Percentiles rank a stretch among this genome's conserved stretches.
phyloP scores from a whole-genome alignment of 1,140 invertebrate species.

The Trichogramma pretiosum region DNA sequence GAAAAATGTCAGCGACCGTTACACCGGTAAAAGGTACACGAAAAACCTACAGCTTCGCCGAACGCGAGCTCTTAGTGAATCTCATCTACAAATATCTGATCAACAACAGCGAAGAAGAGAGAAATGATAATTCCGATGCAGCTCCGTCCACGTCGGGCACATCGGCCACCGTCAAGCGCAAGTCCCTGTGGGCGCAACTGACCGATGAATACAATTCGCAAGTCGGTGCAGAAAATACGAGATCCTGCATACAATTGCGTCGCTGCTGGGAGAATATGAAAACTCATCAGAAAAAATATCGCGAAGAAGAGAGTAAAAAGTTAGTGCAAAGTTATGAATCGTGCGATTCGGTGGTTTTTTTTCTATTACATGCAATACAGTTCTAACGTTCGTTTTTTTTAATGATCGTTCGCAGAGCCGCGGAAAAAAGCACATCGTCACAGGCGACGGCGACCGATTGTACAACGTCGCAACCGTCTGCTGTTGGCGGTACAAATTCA shows the following conservation, averaged over 20 bases:
- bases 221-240: constrained; percentile 21
- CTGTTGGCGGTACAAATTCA: too few species aligned
- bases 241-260: constrained; percentile 25
- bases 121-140: constrained; percentile 20
- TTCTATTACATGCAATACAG: background rate
- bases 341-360: background rate
- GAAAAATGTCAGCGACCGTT: constrained; percentile 27
- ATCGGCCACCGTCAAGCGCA: constrained; percentile 18
- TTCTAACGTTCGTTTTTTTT: too few species aligned
- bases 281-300: constrained; percentile 24
- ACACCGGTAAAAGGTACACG: constrained; percentile 25
- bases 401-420: too few species aligned
- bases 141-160: too few species aligned
- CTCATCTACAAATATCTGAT: constrained; percentile 26
- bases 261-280: constrained; percentile 35
- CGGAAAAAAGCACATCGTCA: too few species aligned
- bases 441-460: too few species aligned
- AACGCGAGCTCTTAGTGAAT: constrained; percentile 26
- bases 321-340: background rate
- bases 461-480: too few species aligned
- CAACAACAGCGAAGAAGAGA: constrained; percentile 23
- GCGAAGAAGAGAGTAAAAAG: constrained; percentile 15
- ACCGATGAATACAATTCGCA: constrained; percentile 27
- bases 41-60: constrained; percentile 33
- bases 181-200: constrained; percentile 27